Base-by-base conservation (phyloP, 2,888 invertebrate genomes). In the Troides oblongomaculatus region DNA sequence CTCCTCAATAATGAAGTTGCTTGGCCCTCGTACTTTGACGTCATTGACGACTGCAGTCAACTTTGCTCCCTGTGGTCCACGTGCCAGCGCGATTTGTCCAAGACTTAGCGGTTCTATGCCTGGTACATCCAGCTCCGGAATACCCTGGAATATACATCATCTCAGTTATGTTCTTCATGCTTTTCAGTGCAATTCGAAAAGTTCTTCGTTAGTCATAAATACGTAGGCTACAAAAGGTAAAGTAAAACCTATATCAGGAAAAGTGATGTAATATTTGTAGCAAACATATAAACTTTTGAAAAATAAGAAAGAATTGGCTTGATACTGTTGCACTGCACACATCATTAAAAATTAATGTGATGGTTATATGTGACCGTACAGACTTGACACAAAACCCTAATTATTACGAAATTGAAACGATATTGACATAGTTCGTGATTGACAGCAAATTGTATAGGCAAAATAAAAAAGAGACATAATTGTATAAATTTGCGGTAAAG, bases 61-160 rank as follows among this genome's bases (percentile, higher is more conserved):
- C 79, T 92, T 92, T 25, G 94, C 94, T 8, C 93, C 94, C 62
- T 90, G 89, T 0, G 94, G 94, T 2, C 95, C 95, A 5, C 94
- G 89, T 0, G 94, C 91, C 69, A 95, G 84, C 8, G 93, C 93
- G 21, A 95, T 93, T 80, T 95, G 94, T 0, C 94, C 93, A 66
- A 95, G 84, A 61, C 89, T 86, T 36, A 95, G 84, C 0, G 95
- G 95, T 75, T 95, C 95, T 43, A 95, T 90, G 0, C 94, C 88
- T 0, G 96, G 95, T 6, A 95, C 95, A n/a, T 94, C 93, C 64
- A 95, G 83, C 82, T 95, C 95, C 0, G 95, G 94, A 69, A 96
- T 95, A 62, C 96, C 93, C 93, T 93, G 90, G 59, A 91, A 88
- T 70, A 65, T 39, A 61, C 17, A 62, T 36, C 25, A 36, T 43